A percentile compares a stretch with the other conserved stretches of the same genome.
Evolutionary conservation across 2,113 vertebrate genomes (phyloP).

Genomic region (Synodontis membranacea): DNA sequence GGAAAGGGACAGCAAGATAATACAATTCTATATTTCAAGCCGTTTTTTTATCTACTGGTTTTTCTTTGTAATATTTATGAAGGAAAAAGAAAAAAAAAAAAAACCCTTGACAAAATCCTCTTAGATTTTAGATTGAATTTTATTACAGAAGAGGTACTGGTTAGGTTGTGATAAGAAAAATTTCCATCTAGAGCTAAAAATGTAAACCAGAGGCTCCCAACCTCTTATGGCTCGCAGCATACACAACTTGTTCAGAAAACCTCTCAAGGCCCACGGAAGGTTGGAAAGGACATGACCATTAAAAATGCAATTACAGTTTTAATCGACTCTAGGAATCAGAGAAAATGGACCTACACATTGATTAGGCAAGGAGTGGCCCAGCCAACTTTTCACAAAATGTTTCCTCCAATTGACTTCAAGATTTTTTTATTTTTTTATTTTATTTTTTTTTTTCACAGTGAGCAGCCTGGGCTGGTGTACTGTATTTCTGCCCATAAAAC

Average conservation of each 20-base stretch:
- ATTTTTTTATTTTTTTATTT: too few relatives aligned
- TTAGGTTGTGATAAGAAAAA: constrained; percentile 38
- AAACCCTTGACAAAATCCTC: constrained; percentile 27
- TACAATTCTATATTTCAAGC: constrained; percentile 20
- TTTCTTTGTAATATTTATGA: constrained; percentile 15
- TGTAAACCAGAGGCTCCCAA: constrained; percentile 45
- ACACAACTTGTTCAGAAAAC: not conserved
- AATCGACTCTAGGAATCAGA: not conserved
- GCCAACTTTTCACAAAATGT: not conserved
- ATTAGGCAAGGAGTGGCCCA: not conserved
- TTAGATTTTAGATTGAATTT: constrained; percentile 25
- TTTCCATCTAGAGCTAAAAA: constrained; percentile 37
- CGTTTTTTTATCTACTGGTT: not conserved
- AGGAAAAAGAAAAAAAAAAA: constrained; percentile 2
- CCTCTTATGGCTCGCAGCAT: not conserved
- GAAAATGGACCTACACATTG: not conserved
- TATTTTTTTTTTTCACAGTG: not conserved
- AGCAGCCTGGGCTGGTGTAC: not conserved
- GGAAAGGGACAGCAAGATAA: constrained; percentile 13
- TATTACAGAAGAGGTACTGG: constrained; percentile 47
- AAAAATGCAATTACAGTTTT: constrained; percentile 5
- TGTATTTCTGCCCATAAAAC: not conserved
- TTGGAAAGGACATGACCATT: not conserved
- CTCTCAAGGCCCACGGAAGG: not conserved
- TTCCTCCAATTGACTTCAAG: not conserved